A percentile compares a stretch with the other conserved stretches of the same genome.
Evolutionary conservation across 2,888 invertebrate genomes (phyloP).

Genomic region (Cantharis rustica): DNA sequence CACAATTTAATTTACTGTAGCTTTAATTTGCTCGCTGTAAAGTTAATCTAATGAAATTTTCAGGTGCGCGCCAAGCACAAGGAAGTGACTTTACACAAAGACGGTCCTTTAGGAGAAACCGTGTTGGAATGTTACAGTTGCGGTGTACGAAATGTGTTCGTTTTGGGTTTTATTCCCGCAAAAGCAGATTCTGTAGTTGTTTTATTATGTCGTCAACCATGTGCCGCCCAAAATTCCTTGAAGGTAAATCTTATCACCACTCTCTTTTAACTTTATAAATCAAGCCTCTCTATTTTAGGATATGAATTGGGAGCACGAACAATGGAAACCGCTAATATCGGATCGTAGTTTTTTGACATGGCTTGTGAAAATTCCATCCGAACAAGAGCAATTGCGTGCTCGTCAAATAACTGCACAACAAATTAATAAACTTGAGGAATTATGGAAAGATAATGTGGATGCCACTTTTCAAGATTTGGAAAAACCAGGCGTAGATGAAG

Average conservation of each 20-base stretch:
- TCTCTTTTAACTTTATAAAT: background rate
- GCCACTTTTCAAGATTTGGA: slow-evolving; percentile 98
- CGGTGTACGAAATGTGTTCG: slow-evolving; percentile 97
- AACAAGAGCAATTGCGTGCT: slow-evolving; percentile 93
- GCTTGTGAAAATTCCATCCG: slow-evolving; percentile 97
- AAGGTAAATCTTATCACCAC: slow-evolving; percentile 58
- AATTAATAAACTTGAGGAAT: slow-evolving; percentile 95
- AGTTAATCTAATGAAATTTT: background rate
- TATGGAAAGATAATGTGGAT: slow-evolving; percentile 98
- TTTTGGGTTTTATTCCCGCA: slow-evolving; percentile 98
- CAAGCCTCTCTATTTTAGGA: slow-evolving; percentile 63
- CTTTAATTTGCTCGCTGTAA: no score
- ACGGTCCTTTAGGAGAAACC: slow-evolving; percentile 97
- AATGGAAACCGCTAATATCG: slow-evolving; percentile 97
- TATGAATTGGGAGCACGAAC: slow-evolving; percentile 99
- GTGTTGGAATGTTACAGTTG: slow-evolving; percentile 98
- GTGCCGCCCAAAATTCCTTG: slow-evolving; percentile 94
- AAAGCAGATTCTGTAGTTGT: slow-evolving; percentile 99
- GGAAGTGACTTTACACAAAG: slow-evolving; percentile 96
- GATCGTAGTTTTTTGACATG: slow-evolving; percentile 96
- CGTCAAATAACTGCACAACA: slow-evolving; percentile 97
- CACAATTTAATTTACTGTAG: no score
- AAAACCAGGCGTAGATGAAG: slow-evolving; percentile 97
- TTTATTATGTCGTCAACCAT: slow-evolving; percentile 95
- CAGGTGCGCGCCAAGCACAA: slow-evolving; percentile 92